Conservation (phyloP, 2,888 invertebrate genomes). For the Hirtodrosophila histrioides region DNA sequence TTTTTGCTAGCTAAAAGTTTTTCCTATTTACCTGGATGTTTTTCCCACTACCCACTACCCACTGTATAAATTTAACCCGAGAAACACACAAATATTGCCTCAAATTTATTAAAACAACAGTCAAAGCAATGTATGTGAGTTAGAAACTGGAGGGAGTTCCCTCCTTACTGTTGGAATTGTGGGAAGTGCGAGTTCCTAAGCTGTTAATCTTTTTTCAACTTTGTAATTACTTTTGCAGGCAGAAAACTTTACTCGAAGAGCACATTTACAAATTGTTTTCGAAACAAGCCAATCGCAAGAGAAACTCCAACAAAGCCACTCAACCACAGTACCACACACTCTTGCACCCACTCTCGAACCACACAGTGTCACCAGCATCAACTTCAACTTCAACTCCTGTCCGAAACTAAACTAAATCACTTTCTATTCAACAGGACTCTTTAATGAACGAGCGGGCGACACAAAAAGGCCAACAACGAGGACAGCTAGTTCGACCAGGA, state of each 20-base stretch:
- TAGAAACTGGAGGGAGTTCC: not conserved
- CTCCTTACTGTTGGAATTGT: not conserved
- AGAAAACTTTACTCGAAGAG: conserved; percentile 59
- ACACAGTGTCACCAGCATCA: conserved; percentile 35
- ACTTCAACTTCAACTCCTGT: conserved; percentile 31
- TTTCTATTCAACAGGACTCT: conserved; percentile 71
- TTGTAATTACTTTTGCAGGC: conserved; percentile 82
- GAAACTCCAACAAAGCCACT: conserved; percentile 32
- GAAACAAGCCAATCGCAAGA: conserved; percentile 19
- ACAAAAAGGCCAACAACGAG: conserved; percentile 31
- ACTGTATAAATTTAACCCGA: conserved; percentile 52
- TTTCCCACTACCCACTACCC: conserved; percentile 22
- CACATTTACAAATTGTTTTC: conserved; percentile 63
- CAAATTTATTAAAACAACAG: conserved; percentile 58
- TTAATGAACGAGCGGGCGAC: conserved; percentile 27
- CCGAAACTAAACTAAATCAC: conserved; percentile 69
- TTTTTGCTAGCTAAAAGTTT: conserved; percentile 51
- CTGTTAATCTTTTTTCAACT: conserved; percentile 81
- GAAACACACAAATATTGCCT: conserved; percentile 53
- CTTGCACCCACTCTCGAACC: conserved; percentile 4
- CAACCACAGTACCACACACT: conserved; percentile 33
- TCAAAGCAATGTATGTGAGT: conserved; percentile 16
- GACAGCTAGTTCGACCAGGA: not conserved
- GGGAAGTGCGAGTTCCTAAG: conserved; percentile 38
- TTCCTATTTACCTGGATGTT: conserved; percentile 14